Evolutionary conservation across 23 tunicate species (phyloP), one percentile per base, ranked within the genome.

Genomic region (Phallusia fumigata): DNA sequence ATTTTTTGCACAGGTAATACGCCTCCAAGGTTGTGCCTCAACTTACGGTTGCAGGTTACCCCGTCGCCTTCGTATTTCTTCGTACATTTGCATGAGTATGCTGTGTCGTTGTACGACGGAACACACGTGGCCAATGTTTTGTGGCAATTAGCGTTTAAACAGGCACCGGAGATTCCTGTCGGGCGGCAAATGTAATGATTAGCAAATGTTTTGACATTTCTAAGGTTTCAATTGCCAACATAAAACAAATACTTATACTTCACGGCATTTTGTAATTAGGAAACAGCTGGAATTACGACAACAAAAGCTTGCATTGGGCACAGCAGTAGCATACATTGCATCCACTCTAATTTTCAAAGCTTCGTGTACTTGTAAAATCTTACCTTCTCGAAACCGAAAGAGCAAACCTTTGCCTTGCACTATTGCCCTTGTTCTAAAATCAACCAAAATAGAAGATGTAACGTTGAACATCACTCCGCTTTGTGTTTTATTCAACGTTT

Each of bases 41-140:
- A 58, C 26, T 58, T 58, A 58, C 69, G 69, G 26, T 58, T 58
- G 69, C 69, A 58, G 3, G 69, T 6, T 21, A 58, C 28, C 13
- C 69, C 69, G 69, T 58, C 69, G 69, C 69, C 69, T 58, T 58
- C 69, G 69, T 58, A 58, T 1, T 58, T 58, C 3, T 22, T 24
- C 16, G 1, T 58, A 24, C 69, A 58, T 24, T 21, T 58, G 28
- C 69, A 58, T 3, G 69, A 21, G 69, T 58, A 58, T 8, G 15
- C 28, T 58, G 69, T 21, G 3, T 13, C 28, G 16, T 58, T 24
- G 69, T 1, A 58, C 1, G 69, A 21, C 8, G 69, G 69, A 21
- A 21, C 28, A 24, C 69, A 58, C 3, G 69, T 6, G 26, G 69
- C 69, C 69, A 58, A 58, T 1, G 69, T 58, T 8, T 58, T 58